Evolutionary conservation across 2,888 invertebrate species (phyloP).

Genomic region (Eueremaeus valkanovi): DNA sequence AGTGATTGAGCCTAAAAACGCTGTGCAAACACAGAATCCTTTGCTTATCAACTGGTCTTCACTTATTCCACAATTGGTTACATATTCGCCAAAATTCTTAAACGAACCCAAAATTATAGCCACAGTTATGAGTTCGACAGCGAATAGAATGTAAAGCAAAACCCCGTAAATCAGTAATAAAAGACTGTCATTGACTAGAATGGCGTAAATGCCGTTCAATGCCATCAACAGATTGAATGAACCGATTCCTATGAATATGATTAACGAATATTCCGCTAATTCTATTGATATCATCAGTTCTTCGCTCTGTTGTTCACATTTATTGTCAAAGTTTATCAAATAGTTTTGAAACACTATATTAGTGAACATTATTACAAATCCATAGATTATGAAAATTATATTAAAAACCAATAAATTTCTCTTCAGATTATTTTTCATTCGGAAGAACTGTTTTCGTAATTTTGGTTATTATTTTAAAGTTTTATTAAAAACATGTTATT

Average conservation of each 20-base stretch:
- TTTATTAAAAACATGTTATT: no score
- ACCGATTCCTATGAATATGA: constrained; percentile 2
- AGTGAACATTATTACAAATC: neutral
- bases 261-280: neutral
- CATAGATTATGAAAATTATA: constrained; percentile 22
- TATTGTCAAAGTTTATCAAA: constrained; percentile 20
- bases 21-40: neutral
- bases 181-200: neutral
- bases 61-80: neutral
- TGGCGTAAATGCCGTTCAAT: constrained; percentile 16
- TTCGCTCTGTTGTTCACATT: neutral
- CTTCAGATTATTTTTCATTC: neutral
- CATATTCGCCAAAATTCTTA: constrained; percentile 9
- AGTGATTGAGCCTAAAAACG: neutral
- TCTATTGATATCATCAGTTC: neutral
- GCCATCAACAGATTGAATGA: constrained; percentile 18
- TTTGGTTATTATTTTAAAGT: no score
- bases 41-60: neutral
- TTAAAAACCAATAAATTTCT: constrained; percentile 21
- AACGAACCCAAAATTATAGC: constrained; percentile 19
- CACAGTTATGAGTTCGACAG: constrained; percentile 11
- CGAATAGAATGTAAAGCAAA: neutral
- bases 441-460: no score
- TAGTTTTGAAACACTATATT: constrained; percentile 28
- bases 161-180: constrained; percentile 3